These are phyloP conservation scores for Neelides sp. DNA, from an alignment of 1,140 invertebrate species.

Conservation along the genomic window DNA sequence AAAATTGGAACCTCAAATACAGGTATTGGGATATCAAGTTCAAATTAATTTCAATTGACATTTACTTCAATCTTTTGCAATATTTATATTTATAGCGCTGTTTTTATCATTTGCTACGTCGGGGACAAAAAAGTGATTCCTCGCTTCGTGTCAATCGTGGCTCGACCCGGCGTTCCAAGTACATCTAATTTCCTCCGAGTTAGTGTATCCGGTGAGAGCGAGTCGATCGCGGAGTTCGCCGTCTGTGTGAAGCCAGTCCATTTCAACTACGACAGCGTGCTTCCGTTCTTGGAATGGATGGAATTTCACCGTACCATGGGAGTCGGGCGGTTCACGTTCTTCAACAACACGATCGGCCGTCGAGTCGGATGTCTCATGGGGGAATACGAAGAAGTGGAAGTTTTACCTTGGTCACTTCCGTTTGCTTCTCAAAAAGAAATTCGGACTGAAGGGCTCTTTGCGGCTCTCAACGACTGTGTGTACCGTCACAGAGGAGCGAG, in stretches of 20 bases:
- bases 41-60: background rate
- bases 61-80: background rate
- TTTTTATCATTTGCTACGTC: conserved; percentile 51
- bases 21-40: conserved; percentile 35
- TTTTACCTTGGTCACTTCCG: conserved; percentile 79
- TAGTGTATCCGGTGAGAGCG: conserved; percentile 34
- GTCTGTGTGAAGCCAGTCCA: conserved; percentile 91
- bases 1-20: conserved; percentile 89
- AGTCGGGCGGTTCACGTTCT: conserved; percentile 77
- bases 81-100: background rate
- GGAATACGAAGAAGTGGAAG: conserved; percentile 61
- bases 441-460: conserved; percentile 79
- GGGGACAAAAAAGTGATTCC: conserved; percentile 34
- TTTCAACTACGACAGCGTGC: conserved; percentile 66
- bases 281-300: conserved; percentile 78
- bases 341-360: conserved; percentile 73
- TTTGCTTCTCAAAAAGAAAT: conserved; percentile 82
- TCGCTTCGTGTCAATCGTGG: conserved; percentile 51
- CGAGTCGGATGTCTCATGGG: conserved; percentile 63
- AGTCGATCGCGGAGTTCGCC: conserved; percentile 44
- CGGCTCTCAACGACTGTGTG: conserved; percentile 83
- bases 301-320: conserved; percentile 78
- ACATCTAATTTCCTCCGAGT: conserved; percentile 48
- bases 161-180: conserved; percentile 36
- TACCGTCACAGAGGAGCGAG: conserved; percentile 61